Evolutionary conservation across 2,888 invertebrate genomes (phyloP).

Genomic region (Elegia similella): DNA sequence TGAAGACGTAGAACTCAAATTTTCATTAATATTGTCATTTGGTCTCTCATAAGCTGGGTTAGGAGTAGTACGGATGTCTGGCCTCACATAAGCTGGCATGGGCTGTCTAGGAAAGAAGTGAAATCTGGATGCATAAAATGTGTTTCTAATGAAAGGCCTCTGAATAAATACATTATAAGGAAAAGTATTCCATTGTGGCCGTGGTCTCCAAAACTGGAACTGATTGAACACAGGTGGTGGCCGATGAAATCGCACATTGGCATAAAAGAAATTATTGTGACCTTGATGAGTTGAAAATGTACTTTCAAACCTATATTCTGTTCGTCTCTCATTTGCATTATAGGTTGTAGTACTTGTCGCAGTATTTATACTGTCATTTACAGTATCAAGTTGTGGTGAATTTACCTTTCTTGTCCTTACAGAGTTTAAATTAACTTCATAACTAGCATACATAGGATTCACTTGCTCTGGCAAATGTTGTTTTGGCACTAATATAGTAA

Average conservation of each 20-base stretch:
- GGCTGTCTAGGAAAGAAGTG: constrained; percentile 37
- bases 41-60: no score
- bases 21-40: neutral
- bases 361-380: constrained; percentile 33
- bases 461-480: constrained; percentile 54
- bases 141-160: constrained; percentile 39
- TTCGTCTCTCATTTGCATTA: neutral
- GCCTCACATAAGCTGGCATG: constrained; percentile 24
- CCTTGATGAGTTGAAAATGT: neutral
- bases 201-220: constrained; percentile 43
- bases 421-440: constrained; percentile 49
- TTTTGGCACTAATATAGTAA: constrained; percentile 51
- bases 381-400: constrained; percentile 32
- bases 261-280: constrained; percentile 16
- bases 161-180: constrained; percentile 46
- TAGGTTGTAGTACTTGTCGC: constrained; percentile 38
- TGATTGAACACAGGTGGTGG: constrained; percentile 33
- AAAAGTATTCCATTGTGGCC: constrained; percentile 38
- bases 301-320: neutral
- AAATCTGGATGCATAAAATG: constrained; percentile 36
- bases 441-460: constrained; percentile 49
- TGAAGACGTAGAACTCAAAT: constrained; percentile 10
- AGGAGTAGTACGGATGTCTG: neutral
- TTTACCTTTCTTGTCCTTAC: constrained; percentile 36
- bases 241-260: constrained; percentile 28